Conservation (phyloP, 1,140 invertebrate genomes). For the Drosophila nannoptera region DNA sequence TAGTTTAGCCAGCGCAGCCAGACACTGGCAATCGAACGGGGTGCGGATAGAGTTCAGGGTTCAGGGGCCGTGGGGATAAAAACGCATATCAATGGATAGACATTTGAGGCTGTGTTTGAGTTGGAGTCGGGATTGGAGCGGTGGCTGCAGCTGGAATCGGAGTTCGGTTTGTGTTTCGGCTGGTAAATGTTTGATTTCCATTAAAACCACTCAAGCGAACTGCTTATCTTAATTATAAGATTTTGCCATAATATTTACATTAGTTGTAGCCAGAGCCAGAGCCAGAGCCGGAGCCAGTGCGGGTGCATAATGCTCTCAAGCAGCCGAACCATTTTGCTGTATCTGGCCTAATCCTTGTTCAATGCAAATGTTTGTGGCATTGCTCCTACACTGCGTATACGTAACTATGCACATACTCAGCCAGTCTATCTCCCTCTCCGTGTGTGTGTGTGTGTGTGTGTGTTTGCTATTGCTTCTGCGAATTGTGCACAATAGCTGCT, state of each 20-base stretch:
- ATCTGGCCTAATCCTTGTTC: constrained; percentile 28
- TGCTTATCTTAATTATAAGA: constrained; percentile 75
- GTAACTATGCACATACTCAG: constrained; percentile 22
- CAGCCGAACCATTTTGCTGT: not conserved
- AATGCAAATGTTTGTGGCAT: constrained; percentile 59
- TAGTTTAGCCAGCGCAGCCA: not conserved
- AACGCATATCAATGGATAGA: constrained; percentile 15
- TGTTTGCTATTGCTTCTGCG: not conserved
- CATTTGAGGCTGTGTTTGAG: not conserved
- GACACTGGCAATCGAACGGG: constrained; percentile 2
- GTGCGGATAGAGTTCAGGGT: not conserved
- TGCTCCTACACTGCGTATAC: constrained; percentile 47
- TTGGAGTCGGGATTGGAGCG: not conserved
- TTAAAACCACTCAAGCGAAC: constrained; percentile 64
- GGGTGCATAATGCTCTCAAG: constrained; percentile 41
- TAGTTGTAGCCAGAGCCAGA: constrained; percentile 24
- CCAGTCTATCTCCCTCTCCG: not conserved
- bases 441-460: not conserved
- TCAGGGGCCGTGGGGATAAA: not conserved
- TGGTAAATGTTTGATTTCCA: constrained; percentile 69
- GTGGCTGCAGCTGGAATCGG: not conserved
- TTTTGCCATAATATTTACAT: constrained; percentile 70
- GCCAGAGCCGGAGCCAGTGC: constrained; percentile 6
- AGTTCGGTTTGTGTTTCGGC: constrained; percentile 21
- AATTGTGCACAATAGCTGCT: constrained; percentile 16